Conservation (phyloP, 2,888 invertebrate species). For the Abrostola tripartita region DNA sequence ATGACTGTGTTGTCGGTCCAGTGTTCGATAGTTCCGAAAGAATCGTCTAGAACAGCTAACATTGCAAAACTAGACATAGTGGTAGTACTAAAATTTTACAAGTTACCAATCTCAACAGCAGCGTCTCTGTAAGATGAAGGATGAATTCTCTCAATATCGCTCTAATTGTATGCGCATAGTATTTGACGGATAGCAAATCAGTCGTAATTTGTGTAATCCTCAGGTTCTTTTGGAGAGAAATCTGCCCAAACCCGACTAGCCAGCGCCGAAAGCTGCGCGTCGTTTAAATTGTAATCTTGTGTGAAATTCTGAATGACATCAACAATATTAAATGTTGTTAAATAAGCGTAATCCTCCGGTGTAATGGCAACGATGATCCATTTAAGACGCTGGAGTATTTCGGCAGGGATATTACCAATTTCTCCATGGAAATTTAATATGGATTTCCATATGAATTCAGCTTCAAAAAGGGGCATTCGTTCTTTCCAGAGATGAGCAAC, state of each 20-base stretch:
- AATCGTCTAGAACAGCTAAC: slow-evolving; percentile 76
- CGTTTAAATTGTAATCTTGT: slow-evolving; percentile 77
- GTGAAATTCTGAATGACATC: slow-evolving; percentile 89
- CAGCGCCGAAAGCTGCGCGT: slow-evolving; percentile 80
- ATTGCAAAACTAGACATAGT: slow-evolving; percentile 80
- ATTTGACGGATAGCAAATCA: slow-evolving; percentile 86
- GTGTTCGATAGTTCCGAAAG: slow-evolving; percentile 77
- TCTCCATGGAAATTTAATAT: slow-evolving; percentile 72
- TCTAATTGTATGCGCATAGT: slow-evolving; percentile 87
- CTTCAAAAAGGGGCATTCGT: slow-evolving; percentile 65
- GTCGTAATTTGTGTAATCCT: slow-evolving; percentile 88
- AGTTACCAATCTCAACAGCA: slow-evolving; percentile 77
- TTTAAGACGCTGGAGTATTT: slow-evolving; percentile 74
- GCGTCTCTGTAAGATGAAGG: slow-evolving; percentile 86
- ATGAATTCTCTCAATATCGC: slow-evolving; percentile 85
- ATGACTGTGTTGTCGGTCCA: slow-evolving; percentile 78
- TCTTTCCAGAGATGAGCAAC: slow-evolving; percentile 74
- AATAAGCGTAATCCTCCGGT: slow-evolving; percentile 82
- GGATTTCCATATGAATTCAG: slow-evolving; percentile 76
- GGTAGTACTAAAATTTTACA: slow-evolving; percentile 81
- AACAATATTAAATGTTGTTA: slow-evolving; percentile 84
- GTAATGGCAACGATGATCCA: slow-evolving; percentile 84
- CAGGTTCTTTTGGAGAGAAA: slow-evolving; percentile 86
- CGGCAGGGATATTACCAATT: slow-evolving; percentile 78
- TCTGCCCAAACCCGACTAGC: slow-evolving; percentile 84